Evolutionary conservation across 2,797 vertebrate genomes (phyloP), one percentile per base, ranked within the genome.

Genomic region (Eremophila alpestris): DNA sequence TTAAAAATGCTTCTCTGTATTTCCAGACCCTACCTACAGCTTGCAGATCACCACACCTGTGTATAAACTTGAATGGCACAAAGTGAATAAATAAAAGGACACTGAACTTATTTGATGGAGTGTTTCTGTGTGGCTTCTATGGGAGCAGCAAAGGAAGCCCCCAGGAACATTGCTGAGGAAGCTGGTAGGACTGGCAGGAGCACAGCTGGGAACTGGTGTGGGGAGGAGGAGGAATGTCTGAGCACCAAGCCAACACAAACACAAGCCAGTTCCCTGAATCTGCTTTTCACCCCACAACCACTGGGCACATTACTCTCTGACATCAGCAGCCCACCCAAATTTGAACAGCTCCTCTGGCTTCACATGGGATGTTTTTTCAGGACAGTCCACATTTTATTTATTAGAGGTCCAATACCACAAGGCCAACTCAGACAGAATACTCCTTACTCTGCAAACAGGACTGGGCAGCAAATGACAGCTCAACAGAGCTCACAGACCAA

Each of bases 201-300:
- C 62, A 55, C 78, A 60, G 65, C 76, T 90, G 82, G 67, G 74
- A 96, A 69, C 51, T 6, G 3, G 48, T 32, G 38, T 4, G 12
- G 84, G 65, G 76, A 92, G 45, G 32, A 91, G 40, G n/a, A 96
- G 78, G 78, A 93, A 94, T 83, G 84, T 95, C 93, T 94, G 67
- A 94, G 87, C 75, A 77, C 22, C 5, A 5, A 46, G 83, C 75
- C 63, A 85, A 86, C 38, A 87, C 67, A 93, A 94, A 96, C 43
- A 90, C n/a, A 68, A 68, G 32, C 41, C 49, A 68, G 79, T 91
- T 91, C 84, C 63, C 48, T 56, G 46, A 87, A 84, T 71, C 65
- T 87, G 64, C 34, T 69, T 45, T 77, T 83, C 80, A 54, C 68
- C 59, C 83, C 94, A 69, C 27, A 91, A 55, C 38, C 4, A 9